Evolutionary conservation across 2,888 invertebrate species (phyloP), one percentile per base, ranked within the genome.

Genomic region (Bursaphelenchus okinawaensis): DNA sequence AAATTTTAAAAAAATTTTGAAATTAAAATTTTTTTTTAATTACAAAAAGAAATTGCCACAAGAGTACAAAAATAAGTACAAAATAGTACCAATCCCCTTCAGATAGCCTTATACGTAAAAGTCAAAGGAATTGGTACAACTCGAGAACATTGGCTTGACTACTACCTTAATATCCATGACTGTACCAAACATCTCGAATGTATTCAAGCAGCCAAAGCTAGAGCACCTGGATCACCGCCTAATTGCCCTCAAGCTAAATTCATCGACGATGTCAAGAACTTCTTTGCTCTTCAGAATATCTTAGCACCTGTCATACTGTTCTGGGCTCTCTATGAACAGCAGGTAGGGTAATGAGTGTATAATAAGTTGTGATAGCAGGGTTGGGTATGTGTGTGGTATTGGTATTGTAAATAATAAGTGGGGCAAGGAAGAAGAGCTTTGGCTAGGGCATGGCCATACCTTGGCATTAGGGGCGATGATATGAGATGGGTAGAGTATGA

Each of bases 111-210:
- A 12, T 26, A n/a, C 12, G 63, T 63, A 52, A 66, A 63, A 50
- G 9, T 29, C 9, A 29, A 55, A 16, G 51, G 27, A 50, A 59
- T 56, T 23, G 26, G 58, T 6, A 16, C 61, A 0, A 59, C 28
- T 7, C 68, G 68, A 4, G 63, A 66, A 19, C 61, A 69, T 27
- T 69, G 69, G 69, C 9, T 68, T 0, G 69, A 69, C 28, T 62
- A 69, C 54, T 69, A 69, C 62, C 22, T 69, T 24, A 59, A 69
- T 56, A 59, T 20, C 19, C 69, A 69, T 56, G 51, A 27, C 24
- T 69, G 69, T 60, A 31, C 28, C n/a, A 22, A 51, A 20, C 62
- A 65, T 54, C 40, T 29, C 19, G 57, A 60, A 23, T 68, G 68
- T 56, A 61, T 62, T 27, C 61, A 62, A 61, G 62, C 62, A 22